These are phyloP conservation scores for Tretioscincus oriximinensis DNA, from an alignment of 2,113 vertebrate species.

Conservation along the genomic window DNA sequence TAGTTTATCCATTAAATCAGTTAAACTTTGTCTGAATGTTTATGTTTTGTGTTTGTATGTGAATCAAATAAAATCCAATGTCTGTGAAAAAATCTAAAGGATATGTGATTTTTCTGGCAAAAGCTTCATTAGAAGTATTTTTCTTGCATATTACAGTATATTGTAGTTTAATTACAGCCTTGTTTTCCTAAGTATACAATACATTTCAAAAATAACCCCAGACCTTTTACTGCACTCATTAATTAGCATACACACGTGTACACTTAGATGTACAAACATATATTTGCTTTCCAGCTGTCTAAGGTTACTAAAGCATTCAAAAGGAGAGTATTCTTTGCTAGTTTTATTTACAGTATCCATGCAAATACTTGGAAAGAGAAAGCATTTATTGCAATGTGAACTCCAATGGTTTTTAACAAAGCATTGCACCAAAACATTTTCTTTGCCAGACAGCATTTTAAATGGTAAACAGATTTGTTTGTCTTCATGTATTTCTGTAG, in stretches of 20 bases:
- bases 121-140: background rate
- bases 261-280: background rate
- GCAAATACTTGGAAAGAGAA: background rate
- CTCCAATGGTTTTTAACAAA: background rate
- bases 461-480: constrained; percentile 11
- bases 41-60: background rate
- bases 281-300: background rate
- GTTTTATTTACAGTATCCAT: background rate
- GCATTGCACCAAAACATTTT: no score
- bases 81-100: background rate
- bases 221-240: background rate
- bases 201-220: background rate
- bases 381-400: background rate
- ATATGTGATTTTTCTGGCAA: background rate
- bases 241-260: background rate
- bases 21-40: constrained; percentile 49
- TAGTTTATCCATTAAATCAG: constrained; percentile 48
- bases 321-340: background rate
- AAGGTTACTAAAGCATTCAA: background rate
- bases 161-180: background rate
- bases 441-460: constrained; percentile 1
- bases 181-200: background rate
- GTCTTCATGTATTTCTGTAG: background rate
- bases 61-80: background rate
- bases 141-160: background rate